phyloP scores from a whole-genome alignment of 2,888 invertebrate genomes.

The Loripinus fragilis region DNA sequence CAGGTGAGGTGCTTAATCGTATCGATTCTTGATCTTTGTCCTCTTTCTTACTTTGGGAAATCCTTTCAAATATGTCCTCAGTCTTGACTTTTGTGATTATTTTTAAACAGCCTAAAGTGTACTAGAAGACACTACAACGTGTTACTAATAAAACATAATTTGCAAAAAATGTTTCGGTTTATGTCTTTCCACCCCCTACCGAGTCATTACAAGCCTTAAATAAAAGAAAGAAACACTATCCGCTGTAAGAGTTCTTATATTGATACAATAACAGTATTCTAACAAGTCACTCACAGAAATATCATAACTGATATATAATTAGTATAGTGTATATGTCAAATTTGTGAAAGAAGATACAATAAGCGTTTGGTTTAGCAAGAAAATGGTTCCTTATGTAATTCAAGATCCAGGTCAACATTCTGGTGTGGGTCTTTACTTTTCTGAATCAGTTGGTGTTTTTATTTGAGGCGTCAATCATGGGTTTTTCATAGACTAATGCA shows the following conservation, averaged over 20 bases:
- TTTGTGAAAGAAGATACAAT: background rate
- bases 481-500: no score
- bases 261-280: slow-evolving; percentile 12
- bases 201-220: background rate
- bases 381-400: no score
- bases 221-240: slow-evolving; percentile 8
- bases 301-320: background rate
- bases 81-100: no score
- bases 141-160: no score
- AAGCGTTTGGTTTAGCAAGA: background rate
- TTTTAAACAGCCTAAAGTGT: no score
- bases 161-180: background rate
- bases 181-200: background rate
- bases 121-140: no score
- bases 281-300: background rate
- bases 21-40: no score
- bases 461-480: no score
- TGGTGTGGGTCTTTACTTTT: background rate
- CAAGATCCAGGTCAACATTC: background rate
- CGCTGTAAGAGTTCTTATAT: slow-evolving; percentile 10
- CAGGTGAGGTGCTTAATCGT: no score
- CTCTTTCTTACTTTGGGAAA: no score
- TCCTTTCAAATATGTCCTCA: no score
- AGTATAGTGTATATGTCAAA: background rate
- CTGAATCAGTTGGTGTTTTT: no score